Base-by-base conservation (phyloP, 2,113 vertebrate genomes). In the Dasyprocta punctata region DNA sequence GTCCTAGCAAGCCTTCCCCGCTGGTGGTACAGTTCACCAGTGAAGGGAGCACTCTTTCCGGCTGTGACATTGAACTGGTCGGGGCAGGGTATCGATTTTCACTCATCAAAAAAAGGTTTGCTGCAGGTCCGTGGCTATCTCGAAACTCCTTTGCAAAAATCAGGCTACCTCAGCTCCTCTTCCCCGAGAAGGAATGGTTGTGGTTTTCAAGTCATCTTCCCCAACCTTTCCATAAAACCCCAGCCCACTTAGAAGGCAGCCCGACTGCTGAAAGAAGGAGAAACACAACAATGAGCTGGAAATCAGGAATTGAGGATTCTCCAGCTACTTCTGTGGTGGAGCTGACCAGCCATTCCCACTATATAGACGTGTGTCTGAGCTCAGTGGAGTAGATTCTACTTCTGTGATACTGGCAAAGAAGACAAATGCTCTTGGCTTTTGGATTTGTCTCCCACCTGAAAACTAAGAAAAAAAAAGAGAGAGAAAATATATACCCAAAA, bases 51-150 rank as follows among this genome's bases (percentile, higher is more conserved):
- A 99, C 99, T 3, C 98, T 99, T 86, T 99, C 99, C 56, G 99
- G 99, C 97, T 99, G 99, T 6, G 99, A 99, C 98, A 99, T 99
- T 20, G 99, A 99, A 97, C 99, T 99, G 36, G 99, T 99, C 0
- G 99, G 99, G 9, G 99, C 99, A 19, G 99, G 99, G 0, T 99
- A 99, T 97, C 99, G 99, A 95, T 99, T 99, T 98, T 99, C 99
- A 58, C 99, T 99, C 92, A 97, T 99, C 98, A 99, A 99, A 98
- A 99, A 99, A 98, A 99, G 99, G 97, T 99, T 99, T 94, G 99
- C 99, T 1, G 99, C 99, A 99, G 99, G 99, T 99, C 88, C 95
- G 98, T 97, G 81, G 26, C 8, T 17, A 26, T 75, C 82, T 73
- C 33, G 6, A 33, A 16, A 54, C 86, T 38, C 58, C 26, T 47